A percentile compares a stretch with the other conserved stretches of the same genome.
Conservation (phyloP, 2,113 vertebrate genomes). For the Chaetodon auriga region DNA sequence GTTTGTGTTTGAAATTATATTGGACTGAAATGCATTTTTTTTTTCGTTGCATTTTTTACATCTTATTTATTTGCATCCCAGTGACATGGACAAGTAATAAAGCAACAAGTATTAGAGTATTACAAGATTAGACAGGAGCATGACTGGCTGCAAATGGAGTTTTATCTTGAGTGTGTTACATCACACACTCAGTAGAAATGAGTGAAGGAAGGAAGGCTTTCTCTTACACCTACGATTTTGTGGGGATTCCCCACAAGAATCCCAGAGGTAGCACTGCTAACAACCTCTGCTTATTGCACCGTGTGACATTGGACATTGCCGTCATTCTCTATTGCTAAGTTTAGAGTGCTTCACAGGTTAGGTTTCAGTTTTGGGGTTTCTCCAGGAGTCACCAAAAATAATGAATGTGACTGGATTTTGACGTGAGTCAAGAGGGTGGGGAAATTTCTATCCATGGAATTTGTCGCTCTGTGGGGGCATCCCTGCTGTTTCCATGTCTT, state of each 20-base stretch:
- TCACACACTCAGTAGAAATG: not conserved
- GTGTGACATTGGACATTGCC: constrained; percentile 3
- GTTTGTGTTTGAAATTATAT: not conserved
- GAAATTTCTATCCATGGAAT: constrained; percentile 77
- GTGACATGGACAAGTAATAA: not conserved
- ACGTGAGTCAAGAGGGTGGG: constrained; percentile 50
- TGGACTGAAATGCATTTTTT: not conserved
- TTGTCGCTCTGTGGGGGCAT: constrained; percentile 24
- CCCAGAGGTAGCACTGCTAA: not conserved
- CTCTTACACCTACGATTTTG: not conserved
- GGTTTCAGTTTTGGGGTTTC: constrained; percentile 54
- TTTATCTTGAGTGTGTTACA: not conserved
- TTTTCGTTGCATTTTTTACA: not conserved
- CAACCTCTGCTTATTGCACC: not conserved
- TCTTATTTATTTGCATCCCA: not conserved
- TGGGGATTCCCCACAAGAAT: constrained; percentile 66
- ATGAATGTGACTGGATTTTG: constrained; percentile 43
- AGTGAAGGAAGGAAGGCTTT: constrained; percentile 25
- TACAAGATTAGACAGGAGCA: not conserved
- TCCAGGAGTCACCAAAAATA: constrained; percentile 1
- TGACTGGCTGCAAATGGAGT: not conserved
- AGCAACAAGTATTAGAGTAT: not conserved
- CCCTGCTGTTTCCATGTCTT: constrained; percentile 58
- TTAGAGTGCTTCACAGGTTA: not conserved
- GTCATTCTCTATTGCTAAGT: not conserved